These are phyloP conservation scores for Epicauta chinensis DNA, from an alignment of 1,140 invertebrate genomes.

Conservation along the genomic window DNA sequence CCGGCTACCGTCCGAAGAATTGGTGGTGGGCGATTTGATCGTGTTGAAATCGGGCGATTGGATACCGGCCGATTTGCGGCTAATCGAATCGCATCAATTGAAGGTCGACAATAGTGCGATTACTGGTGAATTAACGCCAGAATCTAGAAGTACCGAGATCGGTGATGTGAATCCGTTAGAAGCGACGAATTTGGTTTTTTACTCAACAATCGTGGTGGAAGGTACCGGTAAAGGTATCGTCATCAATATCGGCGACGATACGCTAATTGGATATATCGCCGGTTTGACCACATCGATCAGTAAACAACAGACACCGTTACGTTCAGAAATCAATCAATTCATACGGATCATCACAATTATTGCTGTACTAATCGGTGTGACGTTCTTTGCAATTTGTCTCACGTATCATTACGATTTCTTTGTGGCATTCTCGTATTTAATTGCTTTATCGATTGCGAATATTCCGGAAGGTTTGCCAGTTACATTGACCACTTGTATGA, in stretches of 20 bases:
- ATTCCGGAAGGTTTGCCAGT: slow-evolving; percentile 75
- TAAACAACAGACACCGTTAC: slow-evolving; percentile 49
- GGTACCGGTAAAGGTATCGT: slow-evolving; percentile 68
- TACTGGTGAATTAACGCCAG: slow-evolving; percentile 71
- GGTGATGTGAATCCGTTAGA: slow-evolving; percentile 64
- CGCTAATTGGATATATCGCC: slow-evolving; percentile 77
- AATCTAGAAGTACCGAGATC: slow-evolving; percentile 50
- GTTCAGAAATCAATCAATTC: slow-evolving; percentile 68
- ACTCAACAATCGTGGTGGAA: slow-evolving; percentile 70
- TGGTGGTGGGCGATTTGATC: slow-evolving; percentile 67
- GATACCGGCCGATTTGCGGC: slow-evolving; percentile 67
- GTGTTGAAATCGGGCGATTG: slow-evolving; percentile 62
- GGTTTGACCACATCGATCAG: slow-evolving; percentile 57
- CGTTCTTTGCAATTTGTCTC: slow-evolving; percentile 67
- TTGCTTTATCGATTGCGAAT: slow-evolving; percentile 77
- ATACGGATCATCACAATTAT: slow-evolving; percentile 65
- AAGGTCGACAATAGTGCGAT: slow-evolving; percentile 55
- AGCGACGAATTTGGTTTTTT: slow-evolving; percentile 69
- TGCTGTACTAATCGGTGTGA: slow-evolving; percentile 62
- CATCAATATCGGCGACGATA: slow-evolving; percentile 69
- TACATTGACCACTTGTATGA: slow-evolving; percentile 69
- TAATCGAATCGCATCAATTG: slow-evolving; percentile 50
- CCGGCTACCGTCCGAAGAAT: slow-evolving; percentile 53
- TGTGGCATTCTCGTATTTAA: slow-evolving; percentile 72
- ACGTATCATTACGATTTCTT: slow-evolving; percentile 61